Evolutionary conservation across 2,888 invertebrate species (phyloP).

Genomic region (Nipponacmea schrenckii): DNA sequence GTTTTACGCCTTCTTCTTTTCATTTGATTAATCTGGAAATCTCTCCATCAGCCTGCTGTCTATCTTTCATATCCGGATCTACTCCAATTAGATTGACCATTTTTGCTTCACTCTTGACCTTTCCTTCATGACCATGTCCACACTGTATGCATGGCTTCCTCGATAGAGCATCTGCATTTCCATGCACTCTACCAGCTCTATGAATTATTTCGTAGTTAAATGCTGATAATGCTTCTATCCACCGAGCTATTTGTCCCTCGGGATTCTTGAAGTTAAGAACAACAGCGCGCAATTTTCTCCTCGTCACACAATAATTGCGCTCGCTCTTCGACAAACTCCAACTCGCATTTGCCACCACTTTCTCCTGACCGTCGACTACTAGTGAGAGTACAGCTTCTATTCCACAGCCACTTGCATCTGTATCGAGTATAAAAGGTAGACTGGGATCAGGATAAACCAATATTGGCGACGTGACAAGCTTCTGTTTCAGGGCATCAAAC

Average conservation of each 20-base stretch:
- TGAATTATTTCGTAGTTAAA: conserved; percentile 22
- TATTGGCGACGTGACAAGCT: conserved; percentile 28
- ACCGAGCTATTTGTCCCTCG: conserved; percentile 26
- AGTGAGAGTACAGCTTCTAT: conserved; percentile 32
- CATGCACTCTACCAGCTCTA: conserved; percentile 23
- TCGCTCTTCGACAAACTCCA: conserved; percentile 20
- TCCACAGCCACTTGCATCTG: conserved; percentile 33
- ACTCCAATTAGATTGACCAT: not conserved
- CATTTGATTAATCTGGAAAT: conserved; percentile 5
- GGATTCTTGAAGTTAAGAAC: conserved; percentile 22
- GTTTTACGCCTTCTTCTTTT: not conserved
- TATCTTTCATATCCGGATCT: not conserved
- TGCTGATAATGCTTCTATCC: conserved; percentile 21
- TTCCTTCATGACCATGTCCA: too few relatives aligned
- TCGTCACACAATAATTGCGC: conserved; percentile 31
- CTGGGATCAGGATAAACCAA: conserved; percentile 26
- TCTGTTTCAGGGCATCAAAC: conserved; percentile 27
- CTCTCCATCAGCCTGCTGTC: not conserved
- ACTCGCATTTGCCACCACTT: conserved; percentile 30
- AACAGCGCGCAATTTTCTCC: conserved; percentile 29
- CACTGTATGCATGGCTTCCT: conserved; percentile 2
- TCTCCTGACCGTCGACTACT: conserved; percentile 27
- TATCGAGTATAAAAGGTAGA: conserved; percentile 29
- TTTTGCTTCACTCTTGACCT: too few relatives aligned
- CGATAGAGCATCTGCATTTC: conserved; percentile 23